phyloP scores from a whole-genome alignment of 2,113 vertebrate species.

The Urocynchramus pylzowi region DNA sequence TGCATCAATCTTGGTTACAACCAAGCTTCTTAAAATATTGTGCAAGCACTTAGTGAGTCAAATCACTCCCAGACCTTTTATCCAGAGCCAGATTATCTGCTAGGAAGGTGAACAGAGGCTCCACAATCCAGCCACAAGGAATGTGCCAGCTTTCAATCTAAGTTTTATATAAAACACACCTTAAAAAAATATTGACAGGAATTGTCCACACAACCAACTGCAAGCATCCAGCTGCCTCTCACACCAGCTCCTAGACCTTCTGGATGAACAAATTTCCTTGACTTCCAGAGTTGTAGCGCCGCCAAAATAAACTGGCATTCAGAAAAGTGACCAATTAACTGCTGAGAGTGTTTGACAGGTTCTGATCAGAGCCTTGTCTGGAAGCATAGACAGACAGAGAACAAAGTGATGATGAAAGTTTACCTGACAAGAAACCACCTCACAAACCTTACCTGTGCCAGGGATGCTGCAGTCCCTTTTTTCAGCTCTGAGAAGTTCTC shows the following conservation, averaged over 20 bases:
- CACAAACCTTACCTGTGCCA: constrained; percentile 81
- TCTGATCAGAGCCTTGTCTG: neutral
- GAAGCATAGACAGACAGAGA: neutral
- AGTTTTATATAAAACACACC: neutral
- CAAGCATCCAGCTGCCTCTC: neutral
- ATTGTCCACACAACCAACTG: neutral
- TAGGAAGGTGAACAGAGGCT: neutral
- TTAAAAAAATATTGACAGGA: neutral
- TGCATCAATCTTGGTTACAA: neutral
- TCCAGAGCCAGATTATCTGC: neutral
- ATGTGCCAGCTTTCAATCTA: neutral
- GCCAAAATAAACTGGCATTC: neutral
- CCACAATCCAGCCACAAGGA: neutral
- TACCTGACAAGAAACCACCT: neutral
- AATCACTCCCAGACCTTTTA: neutral
- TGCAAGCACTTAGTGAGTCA: neutral
- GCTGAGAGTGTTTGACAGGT: neutral
- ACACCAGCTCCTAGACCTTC: neutral
- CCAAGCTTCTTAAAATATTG: neutral
- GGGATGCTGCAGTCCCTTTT: constrained; percentile 69
- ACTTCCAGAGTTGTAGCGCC: neutral
- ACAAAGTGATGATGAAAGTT: fast-evolving
- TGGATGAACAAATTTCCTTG: neutral
- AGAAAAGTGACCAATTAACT: neutral
- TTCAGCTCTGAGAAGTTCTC: constrained; percentile 64